Evolutionary conservation across 1,140 invertebrate species (phyloP).

Genomic region (Phortica variegata): DNA sequence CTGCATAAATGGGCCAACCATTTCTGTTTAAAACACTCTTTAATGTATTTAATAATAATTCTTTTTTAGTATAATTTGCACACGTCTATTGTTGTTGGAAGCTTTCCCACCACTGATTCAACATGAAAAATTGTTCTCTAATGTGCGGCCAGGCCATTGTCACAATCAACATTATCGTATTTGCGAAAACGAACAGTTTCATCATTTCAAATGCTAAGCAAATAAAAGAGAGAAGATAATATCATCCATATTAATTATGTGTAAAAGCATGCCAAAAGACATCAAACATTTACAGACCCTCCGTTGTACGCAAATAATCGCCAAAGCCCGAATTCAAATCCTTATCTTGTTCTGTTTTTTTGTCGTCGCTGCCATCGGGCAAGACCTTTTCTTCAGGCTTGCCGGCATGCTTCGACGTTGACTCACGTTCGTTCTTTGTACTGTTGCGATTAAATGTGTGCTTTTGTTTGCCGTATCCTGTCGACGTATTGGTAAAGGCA

Average conservation of each 20-base stretch:
- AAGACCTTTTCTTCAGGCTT: too few relatives aligned
- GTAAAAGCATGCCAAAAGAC: neutral
- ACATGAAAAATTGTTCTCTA: constrained; percentile 41
- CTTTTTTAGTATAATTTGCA: constrained; percentile 12
- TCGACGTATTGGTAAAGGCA: constrained; percentile 45
- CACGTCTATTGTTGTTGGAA: constrained; percentile 28
- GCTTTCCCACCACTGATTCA: constrained; percentile 41
- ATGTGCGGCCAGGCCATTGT: constrained; percentile 55
- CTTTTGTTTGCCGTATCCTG: constrained; percentile 47
- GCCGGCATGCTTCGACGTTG: neutral
- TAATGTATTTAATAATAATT: constrained; percentile 3
- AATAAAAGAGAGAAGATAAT: neutral
- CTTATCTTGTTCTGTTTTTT: constrained; percentile 25
- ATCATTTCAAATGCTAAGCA: constrained; percentile 49
- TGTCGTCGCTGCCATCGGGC: neutral
- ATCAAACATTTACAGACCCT: constrained; percentile 39
- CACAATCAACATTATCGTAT: constrained; percentile 48
- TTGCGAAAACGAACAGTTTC: constrained; percentile 55
- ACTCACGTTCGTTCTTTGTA: constrained; percentile 18
- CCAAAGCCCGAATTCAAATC: constrained; percentile 52
- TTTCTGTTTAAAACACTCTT: constrained; percentile 14
- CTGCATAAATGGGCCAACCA: constrained; percentile 52
- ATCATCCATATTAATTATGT: too few relatives aligned
- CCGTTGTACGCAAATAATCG: constrained; percentile 48
- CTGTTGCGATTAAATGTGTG: constrained; percentile 21